These are phyloP conservation scores for Pandemis corylana DNA, from an alignment of 2,888 invertebrate species.

Conservation along the genomic window DNA sequence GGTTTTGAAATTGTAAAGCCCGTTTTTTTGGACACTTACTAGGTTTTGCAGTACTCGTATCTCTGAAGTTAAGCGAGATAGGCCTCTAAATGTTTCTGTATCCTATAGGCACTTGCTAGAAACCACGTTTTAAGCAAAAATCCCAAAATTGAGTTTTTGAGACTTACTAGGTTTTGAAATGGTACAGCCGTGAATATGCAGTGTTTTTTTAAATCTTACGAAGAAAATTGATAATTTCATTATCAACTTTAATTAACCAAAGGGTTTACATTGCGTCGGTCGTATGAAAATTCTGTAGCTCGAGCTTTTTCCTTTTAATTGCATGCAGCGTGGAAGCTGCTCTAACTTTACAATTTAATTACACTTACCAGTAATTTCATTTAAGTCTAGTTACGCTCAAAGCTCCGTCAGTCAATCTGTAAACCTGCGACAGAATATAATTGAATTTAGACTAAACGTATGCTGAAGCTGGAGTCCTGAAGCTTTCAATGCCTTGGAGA, in stretches of 20 bases:
- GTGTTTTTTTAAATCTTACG: not conserved
- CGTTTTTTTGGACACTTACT: no score
- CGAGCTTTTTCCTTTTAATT: conserved; percentile 61
- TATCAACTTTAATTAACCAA: conserved; percentile 12
- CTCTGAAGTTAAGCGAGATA: no score
- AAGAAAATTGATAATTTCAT: conserved; percentile 22
- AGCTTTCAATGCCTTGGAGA: not conserved
- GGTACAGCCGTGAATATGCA: no score
- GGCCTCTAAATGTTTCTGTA: no score
- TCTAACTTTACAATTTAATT: conserved; percentile 71
- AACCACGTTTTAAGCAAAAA: no score
- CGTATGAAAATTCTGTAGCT: conserved; percentile 63
- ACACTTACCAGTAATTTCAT: conserved; percentile 65
- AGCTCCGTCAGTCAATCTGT: conserved; percentile 39
- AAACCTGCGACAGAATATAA: conserved; percentile 2
- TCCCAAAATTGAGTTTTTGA: no score
- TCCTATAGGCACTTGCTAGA: no score
- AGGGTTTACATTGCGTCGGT: conserved; percentile 41
- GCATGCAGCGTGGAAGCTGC: conserved; percentile 61
- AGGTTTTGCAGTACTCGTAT: no score
- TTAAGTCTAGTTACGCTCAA: conserved; percentile 45
- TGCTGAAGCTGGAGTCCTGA: not conserved
- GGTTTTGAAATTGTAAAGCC: no score
- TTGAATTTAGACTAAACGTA: conserved; percentile 2
- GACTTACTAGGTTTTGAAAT: no score